phyloP scores from a whole-genome alignment of 2,797 vertebrate genomes.

The Phylloscopus collybita region DNA sequence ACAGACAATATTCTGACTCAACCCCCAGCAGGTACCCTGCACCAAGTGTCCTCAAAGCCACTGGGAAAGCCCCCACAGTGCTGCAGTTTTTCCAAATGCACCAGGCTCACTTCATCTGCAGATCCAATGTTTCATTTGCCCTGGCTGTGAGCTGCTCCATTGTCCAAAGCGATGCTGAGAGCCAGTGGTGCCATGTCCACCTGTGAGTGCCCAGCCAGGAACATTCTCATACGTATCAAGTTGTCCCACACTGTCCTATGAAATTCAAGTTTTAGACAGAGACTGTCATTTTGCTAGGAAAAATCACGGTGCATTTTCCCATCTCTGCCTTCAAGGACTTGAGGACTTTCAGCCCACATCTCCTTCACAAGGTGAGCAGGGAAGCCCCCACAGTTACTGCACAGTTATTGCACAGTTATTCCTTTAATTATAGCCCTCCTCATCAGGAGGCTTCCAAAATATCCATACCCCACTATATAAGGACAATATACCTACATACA shows the following conservation, averaged over 20 bases:
- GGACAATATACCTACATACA: background rate
- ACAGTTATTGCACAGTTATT: rapidly evolving
- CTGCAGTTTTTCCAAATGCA: background rate
- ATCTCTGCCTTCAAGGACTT: background rate
- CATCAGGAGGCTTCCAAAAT: background rate
- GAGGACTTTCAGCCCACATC: background rate
- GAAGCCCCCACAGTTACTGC: background rate
- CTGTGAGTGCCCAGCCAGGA: background rate
- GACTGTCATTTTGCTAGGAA: background rate
- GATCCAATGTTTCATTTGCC: background rate
- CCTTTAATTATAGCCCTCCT: background rate
- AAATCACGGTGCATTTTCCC: background rate
- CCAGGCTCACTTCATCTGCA: background rate
- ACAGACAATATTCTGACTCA: background rate
- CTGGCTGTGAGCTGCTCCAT: rapidly evolving
- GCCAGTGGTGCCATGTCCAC: rapidly evolving
- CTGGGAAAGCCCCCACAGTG: background rate
- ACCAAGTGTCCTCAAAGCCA: background rate
- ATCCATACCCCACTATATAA: background rate
- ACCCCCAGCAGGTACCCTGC: background rate
- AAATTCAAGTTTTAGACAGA: background rate
- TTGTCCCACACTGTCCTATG: background rate
- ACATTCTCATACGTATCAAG: no score
- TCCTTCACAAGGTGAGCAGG: background rate
- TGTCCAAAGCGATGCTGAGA: background rate